phyloP scores from a whole-genome alignment of 2,113 vertebrate genomes.

The Myotis brandtii region DNA sequence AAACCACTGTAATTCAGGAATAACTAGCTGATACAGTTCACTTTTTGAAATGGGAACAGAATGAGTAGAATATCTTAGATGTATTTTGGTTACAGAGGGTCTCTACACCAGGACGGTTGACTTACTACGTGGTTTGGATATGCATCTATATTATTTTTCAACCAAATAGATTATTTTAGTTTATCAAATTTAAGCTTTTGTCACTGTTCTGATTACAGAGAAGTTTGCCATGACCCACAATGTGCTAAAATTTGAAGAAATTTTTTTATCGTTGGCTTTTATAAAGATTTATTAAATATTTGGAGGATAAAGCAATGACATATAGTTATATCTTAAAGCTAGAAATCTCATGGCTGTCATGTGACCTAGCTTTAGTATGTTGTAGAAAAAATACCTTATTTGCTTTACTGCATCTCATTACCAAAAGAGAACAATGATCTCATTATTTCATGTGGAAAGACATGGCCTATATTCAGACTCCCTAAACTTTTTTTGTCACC shows the following conservation, averaged over 20 bases:
- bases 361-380: conserved; percentile 61
- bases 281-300: conserved; percentile 37
- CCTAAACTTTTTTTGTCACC: conserved; percentile 53
- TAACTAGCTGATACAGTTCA: not conserved
- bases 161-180: not conserved
- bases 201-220: conserved; percentile 31
- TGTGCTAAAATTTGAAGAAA: not conserved
- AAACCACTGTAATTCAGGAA: not conserved
- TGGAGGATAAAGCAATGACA: not conserved
- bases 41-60: not conserved
- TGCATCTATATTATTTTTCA: not conserved
- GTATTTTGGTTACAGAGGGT: not conserved
- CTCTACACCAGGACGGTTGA: not conserved
- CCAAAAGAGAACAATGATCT: conserved; percentile 83
- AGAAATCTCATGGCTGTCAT: conserved; percentile 52
- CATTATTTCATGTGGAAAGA: conserved; percentile 83
- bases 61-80: not conserved
- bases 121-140: not conserved
- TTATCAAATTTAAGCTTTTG: conserved; percentile 19
- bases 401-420: conserved; percentile 74
- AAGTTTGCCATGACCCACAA: not conserved
- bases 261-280: not conserved
- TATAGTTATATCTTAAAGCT: conserved; percentile 66
- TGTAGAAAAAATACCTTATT: conserved; percentile 75
- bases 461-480: conserved; percentile 80